phyloP scores from a whole-genome alignment of 2,888 invertebrate species.

The Perizoma affinitatum region DNA sequence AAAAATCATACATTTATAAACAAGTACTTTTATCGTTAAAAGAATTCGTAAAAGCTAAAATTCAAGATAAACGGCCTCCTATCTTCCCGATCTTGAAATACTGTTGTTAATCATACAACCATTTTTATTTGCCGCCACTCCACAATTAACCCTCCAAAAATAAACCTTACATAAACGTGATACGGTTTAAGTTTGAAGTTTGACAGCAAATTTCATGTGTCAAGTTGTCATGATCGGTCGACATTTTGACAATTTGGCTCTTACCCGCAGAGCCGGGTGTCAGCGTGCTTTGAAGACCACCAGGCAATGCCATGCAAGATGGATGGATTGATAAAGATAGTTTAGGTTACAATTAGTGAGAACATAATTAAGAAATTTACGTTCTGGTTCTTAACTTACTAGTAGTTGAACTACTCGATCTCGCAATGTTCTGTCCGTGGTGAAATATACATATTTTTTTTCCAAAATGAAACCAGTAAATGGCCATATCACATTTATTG shows the following conservation, averaged over 20 bases:
- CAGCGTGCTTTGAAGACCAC: slow-evolving; percentile 71
- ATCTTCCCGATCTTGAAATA: slow-evolving; percentile 68
- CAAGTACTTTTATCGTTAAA: slow-evolving; percentile 20
- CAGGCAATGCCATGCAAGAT: slow-evolving; percentile 62
- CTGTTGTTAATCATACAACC: slow-evolving; percentile 51
- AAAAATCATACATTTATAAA: neutral
- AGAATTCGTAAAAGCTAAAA: slow-evolving; percentile 28
- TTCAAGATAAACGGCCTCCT: slow-evolving; percentile 40
- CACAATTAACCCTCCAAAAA: slow-evolving; percentile 7
- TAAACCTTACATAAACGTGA: slow-evolving; percentile 22
- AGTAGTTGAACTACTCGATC: too few relatives aligned
- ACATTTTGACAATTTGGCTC: slow-evolving; percentile 78
- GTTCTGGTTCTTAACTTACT: neutral
- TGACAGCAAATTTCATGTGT: slow-evolving; percentile 39
- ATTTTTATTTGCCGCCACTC: slow-evolving; percentile 7
- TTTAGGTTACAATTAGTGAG: slow-evolving; percentile 74
- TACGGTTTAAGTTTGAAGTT: slow-evolving; percentile 26
- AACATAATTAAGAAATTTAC: slow-evolving; percentile 50
- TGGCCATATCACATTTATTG: too few relatives aligned
- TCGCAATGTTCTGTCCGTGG: too few relatives aligned
- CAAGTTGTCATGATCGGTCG: slow-evolving; percentile 65
- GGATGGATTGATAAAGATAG: slow-evolving; percentile 60
- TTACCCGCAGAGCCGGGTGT: slow-evolving; percentile 46
- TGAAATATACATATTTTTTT: too few relatives aligned
- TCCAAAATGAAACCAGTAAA: too few relatives aligned